phyloP scores from a whole-genome alignment of 2,113 vertebrate genomes.

The Elachura formosa region DNA sequence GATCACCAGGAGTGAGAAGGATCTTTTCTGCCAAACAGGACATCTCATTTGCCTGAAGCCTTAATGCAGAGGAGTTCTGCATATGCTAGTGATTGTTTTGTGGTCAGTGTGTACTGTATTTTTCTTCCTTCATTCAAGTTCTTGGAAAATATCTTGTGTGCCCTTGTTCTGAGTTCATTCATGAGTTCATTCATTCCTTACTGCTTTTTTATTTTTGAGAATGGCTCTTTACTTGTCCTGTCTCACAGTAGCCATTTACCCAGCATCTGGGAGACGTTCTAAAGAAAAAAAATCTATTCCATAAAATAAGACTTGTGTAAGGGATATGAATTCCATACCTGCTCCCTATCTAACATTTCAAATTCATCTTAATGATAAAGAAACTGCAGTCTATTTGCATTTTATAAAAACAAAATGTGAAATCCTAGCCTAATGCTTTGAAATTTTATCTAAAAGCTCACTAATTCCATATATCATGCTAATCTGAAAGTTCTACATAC shows the following conservation, averaged over 20 bases:
- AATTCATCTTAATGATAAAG: conserved; percentile 42
- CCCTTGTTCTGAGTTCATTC: neutral
- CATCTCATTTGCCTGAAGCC: neutral
- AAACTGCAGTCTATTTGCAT: conserved; percentile 33
- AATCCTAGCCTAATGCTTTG: conserved; percentile 56
- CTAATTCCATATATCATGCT: conserved; percentile 55
- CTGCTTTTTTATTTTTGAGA: neutral
- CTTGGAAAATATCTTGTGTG: neutral
- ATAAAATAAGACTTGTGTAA: conserved; percentile 12
- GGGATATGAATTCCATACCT: neutral
- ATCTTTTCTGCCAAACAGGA: neutral
- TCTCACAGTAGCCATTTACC: conserved; percentile 25
- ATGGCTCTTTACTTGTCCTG: neutral
- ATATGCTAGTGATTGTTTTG: neutral
- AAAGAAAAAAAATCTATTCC: neutral
- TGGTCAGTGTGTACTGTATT: neutral
- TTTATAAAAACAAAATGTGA: conserved; percentile 59
- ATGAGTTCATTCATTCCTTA: neutral
- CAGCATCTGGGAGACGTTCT: conserved; percentile 35
- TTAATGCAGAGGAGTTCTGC: neutral
- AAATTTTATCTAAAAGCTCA: conserved; percentile 44
- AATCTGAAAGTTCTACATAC: conserved; percentile 45
- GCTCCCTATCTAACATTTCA: conserved; percentile 3
- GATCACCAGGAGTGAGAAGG: neutral
- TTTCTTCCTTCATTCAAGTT: neutral